Evolutionary conservation across 2,888 invertebrate species (phyloP).

Genomic region (Tyria jacobaeae): DNA sequence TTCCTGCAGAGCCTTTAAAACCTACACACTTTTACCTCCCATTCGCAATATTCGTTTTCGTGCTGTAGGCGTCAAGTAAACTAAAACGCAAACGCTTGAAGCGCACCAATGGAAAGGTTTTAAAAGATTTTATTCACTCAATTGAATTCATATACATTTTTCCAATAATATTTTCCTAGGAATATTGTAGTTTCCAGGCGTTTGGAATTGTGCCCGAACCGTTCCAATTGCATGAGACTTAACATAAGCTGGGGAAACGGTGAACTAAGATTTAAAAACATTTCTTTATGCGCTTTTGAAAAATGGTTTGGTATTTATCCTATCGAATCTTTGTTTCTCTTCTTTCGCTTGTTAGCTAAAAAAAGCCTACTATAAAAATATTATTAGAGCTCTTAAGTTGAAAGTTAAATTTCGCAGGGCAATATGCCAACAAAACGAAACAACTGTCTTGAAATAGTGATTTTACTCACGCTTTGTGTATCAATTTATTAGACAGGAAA

Average conservation of each 20-base stretch:
- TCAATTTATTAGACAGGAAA: too few relatives aligned
- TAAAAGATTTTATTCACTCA: neutral
- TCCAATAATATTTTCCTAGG: neutral
- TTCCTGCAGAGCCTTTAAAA: neutral
- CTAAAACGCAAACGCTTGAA: neutral
- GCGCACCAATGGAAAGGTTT: neutral
- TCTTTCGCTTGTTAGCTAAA: too few relatives aligned
- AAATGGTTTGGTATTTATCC: neutral
- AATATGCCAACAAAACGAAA: too few relatives aligned
- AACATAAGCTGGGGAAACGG: neutral
- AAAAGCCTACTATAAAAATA: too few relatives aligned
- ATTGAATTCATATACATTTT: constrained; percentile 1
- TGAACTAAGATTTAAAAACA: neutral
- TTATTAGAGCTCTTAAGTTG: too few relatives aligned
- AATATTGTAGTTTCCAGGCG: neutral
- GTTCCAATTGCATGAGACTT: neutral
- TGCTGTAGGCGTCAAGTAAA: neutral
- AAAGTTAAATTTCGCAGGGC: too few relatives aligned
- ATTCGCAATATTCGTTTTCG: neutral
- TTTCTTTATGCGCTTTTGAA: neutral
- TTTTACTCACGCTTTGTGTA: too few relatives aligned
- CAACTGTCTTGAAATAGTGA: too few relatives aligned
- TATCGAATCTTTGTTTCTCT: too few relatives aligned
- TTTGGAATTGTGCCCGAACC: neutral
- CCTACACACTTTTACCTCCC: neutral